Evolutionary conservation across 2,113 vertebrate species (phyloP).

Genomic region (Acrocephalus kingi): DNA sequence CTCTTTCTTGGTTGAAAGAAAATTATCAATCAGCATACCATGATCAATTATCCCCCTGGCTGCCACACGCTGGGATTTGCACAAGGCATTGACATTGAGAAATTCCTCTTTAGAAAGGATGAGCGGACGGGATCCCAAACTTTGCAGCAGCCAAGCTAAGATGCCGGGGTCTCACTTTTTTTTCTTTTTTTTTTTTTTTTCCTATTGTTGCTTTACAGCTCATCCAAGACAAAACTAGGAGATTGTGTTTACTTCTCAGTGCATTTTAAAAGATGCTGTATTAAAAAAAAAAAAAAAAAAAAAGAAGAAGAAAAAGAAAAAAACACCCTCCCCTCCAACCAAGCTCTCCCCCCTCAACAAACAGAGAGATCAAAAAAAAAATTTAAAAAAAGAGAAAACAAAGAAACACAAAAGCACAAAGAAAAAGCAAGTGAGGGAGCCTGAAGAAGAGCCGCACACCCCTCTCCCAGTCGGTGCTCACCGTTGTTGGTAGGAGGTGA

Average conservation of each 20-base stretch:
- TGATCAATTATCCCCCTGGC: conserved; percentile 76
- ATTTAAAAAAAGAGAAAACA: background rate
- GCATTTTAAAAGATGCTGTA: conserved; percentile 59
- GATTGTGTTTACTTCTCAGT: conserved; percentile 61
- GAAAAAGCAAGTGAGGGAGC: conserved; percentile 67
- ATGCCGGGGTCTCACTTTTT: conserved; percentile 34
- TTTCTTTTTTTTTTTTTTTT: background rate
- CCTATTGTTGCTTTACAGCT: conserved; percentile 35
- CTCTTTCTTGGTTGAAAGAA: conserved; percentile 75
- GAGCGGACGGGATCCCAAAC: conserved; percentile 74
- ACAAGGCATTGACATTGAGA: conserved; percentile 67
- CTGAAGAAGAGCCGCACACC: conserved; percentile 46
- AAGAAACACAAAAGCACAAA: conserved; percentile 57
- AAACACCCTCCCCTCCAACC: background rate
- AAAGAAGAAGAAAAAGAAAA: background rate
- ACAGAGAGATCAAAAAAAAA: background rate
- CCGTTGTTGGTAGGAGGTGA: conserved; percentile 96
- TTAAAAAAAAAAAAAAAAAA: background rate
- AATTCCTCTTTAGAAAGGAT: conserved; percentile 66
- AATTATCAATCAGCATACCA: conserved; percentile 76
- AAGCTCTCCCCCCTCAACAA: background rate
- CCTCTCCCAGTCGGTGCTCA: conserved; percentile 74
- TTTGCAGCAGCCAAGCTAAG: conserved; percentile 65
- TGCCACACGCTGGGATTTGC: conserved; percentile 66
- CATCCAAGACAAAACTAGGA: conserved; percentile 41